A percentile compares a stretch with the other conserved stretches of the same genome.
phyloP scores from a whole-genome alignment of 2,797 vertebrate species.

The Acanthurus leucopareius region DNA sequence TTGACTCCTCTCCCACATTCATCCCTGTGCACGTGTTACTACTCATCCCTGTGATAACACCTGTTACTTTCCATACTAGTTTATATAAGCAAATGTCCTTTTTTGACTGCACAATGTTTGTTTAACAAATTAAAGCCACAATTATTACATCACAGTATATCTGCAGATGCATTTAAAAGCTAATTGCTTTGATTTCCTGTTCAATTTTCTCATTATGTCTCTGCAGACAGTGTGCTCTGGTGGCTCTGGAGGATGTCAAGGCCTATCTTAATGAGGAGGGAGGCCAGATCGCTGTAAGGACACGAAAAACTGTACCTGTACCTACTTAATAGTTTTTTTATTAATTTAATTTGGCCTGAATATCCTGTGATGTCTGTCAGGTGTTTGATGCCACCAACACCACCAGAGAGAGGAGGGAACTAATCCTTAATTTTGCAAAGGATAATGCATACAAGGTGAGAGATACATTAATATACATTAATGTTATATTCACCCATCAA shows the following conservation, averaged over 20 bases:
- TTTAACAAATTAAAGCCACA: neutral
- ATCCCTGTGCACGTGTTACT: neutral
- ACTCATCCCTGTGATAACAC: neutral
- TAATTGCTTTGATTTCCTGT: neutral
- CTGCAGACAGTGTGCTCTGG: slow-evolving; percentile 92
- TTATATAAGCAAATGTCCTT: slow-evolving; percentile 1
- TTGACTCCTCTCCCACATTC: neutral
- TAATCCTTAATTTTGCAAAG: slow-evolving; percentile 92
- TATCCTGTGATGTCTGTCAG: slow-evolving; percentile 71
- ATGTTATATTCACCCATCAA: no score
- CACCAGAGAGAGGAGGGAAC: slow-evolving; percentile 93
- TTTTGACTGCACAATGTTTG: slow-evolving; percentile 4
- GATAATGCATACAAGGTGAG: slow-evolving; percentile 94
- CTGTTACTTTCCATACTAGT: slow-evolving; percentile 3
- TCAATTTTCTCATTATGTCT: slow-evolving; percentile 22
- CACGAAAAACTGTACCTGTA: neutral
- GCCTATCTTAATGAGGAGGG: slow-evolving; percentile 91
- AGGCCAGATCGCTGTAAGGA: slow-evolving; percentile 94
- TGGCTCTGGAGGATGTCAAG: slow-evolving; percentile 94
- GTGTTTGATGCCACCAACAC: slow-evolving; percentile 99
- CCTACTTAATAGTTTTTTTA: neutral
- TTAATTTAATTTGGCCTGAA: neutral
- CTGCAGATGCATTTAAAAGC: neutral
- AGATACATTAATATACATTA: neutral
- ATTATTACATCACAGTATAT: neutral